These are phyloP conservation scores for Homarus gammarus DNA, from an alignment of 2,888 invertebrate genomes.

Conservation along the genomic window DNA sequence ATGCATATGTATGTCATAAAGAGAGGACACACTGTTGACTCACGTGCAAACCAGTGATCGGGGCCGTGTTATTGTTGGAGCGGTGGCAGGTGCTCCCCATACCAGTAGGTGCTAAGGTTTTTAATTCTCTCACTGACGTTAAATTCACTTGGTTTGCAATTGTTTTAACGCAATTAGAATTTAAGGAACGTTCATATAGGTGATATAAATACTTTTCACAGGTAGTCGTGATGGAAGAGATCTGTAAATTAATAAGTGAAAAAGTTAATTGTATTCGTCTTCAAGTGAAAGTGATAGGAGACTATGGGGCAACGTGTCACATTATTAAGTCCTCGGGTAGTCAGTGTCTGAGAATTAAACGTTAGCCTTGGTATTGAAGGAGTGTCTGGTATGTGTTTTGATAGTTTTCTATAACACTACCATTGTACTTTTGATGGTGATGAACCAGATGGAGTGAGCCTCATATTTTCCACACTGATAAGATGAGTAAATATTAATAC, in stretches of 20 bases:
- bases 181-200: no score
- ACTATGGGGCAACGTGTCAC: background rate
- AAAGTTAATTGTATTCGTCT: background rate
- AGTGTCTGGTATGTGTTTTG: background rate
- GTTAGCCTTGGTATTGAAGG: background rate
- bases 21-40: background rate
- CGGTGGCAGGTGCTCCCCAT: background rate
- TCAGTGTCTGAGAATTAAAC: no score
- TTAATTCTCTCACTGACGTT: background rate
- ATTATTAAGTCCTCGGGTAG: background rate
- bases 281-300: no score
- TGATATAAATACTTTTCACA: background rate
- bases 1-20: background rate
- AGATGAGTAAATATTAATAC: background rate
- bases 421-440: background rate
- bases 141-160: background rate
- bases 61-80: background rate
- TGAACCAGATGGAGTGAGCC: background rate
- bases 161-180: no score
- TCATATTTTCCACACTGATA: background rate
- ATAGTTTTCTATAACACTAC: background rate
- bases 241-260: background rate
- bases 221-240: background rate
- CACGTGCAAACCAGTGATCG: background rate
- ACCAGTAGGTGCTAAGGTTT: conserved; percentile 15